These are phyloP conservation scores for Leptothorax acervorum DNA, from an alignment of 2,888 invertebrate species.

Conservation along the genomic window DNA sequence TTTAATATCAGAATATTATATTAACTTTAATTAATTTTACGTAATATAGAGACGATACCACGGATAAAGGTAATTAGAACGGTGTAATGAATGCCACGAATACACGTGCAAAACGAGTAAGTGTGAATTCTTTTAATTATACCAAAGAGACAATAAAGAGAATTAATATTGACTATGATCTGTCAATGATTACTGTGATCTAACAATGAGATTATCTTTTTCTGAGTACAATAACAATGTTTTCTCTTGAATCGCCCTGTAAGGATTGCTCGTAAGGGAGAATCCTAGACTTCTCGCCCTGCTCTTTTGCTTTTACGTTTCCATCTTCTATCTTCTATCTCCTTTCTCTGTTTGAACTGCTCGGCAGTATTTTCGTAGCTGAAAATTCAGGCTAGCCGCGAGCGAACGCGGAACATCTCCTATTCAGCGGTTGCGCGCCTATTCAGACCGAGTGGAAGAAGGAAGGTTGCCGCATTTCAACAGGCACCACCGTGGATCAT, in stretches of 20 bases:
- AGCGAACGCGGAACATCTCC: slow-evolving; percentile 33
- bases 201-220: background rate
- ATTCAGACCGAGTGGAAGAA: slow-evolving; percentile 45
- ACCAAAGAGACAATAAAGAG: background rate
- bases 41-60: background rate
- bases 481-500: slow-evolving; percentile 54
- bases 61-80: background rate
- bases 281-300: slow-evolving; percentile 65
- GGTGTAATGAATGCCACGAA: background rate
- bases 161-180: background rate
- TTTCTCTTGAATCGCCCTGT: slow-evolving; percentile 36
- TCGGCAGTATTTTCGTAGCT: slow-evolving; percentile 47
- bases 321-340: slow-evolving; percentile 22
- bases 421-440: slow-evolving; percentile 59
- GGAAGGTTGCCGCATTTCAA: slow-evolving; percentile 46
- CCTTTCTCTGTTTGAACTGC: background rate
- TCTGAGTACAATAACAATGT: background rate
- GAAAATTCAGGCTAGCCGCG: slow-evolving; percentile 71
- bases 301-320: slow-evolving; percentile 55
- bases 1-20: slow-evolving; percentile 3
- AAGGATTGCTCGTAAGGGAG: background rate
- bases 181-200: background rate
- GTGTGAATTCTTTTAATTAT: background rate
- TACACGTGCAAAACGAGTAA: background rate
- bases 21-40: slow-evolving; percentile 28